These are phyloP conservation scores for Beris morrisii DNA, from an alignment of 2,888 invertebrate species.

Conservation along the genomic window DNA sequence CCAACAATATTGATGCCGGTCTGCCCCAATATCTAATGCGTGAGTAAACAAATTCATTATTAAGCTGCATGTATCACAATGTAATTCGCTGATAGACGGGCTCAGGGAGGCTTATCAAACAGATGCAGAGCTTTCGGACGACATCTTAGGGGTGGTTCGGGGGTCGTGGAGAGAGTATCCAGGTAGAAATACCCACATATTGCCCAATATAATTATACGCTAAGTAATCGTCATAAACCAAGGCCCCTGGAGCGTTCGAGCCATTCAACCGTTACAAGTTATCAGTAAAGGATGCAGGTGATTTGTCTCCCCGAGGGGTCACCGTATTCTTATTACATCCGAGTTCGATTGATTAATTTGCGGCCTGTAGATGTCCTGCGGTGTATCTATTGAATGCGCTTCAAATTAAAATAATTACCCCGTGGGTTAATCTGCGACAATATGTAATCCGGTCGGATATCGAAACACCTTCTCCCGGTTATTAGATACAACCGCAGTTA, in stretches of 20 bases:
- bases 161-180: background rate
- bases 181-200: background rate
- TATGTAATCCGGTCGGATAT: constrained; percentile 2
- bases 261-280: constrained; percentile 28
- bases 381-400: constrained; percentile 9
- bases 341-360: constrained; percentile 35
- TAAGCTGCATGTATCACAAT: constrained; percentile 13
- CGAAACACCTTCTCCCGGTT: constrained; percentile 1
- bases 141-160: background rate
- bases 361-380: constrained; percentile 20
- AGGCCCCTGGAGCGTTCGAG: constrained; percentile 26
- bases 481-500: background rate
- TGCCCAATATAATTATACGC: constrained; percentile 34
- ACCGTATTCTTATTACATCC: constrained; percentile 24
- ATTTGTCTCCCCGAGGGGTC: constrained; percentile 27
- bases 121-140: background rate
- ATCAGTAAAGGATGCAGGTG: constrained; percentile 30
- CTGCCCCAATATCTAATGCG: constrained; percentile 25
- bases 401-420: constrained; percentile 36
- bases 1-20: constrained; percentile 14
- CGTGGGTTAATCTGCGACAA: constrained; percentile 20
- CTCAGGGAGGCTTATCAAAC: background rate
- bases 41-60: constrained; percentile 36
- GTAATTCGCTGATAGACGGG: background rate
- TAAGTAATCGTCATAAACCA: constrained; percentile 37